Base-by-base conservation (phyloP, 2,888 invertebrate species). In the Gari tellinella region DNA sequence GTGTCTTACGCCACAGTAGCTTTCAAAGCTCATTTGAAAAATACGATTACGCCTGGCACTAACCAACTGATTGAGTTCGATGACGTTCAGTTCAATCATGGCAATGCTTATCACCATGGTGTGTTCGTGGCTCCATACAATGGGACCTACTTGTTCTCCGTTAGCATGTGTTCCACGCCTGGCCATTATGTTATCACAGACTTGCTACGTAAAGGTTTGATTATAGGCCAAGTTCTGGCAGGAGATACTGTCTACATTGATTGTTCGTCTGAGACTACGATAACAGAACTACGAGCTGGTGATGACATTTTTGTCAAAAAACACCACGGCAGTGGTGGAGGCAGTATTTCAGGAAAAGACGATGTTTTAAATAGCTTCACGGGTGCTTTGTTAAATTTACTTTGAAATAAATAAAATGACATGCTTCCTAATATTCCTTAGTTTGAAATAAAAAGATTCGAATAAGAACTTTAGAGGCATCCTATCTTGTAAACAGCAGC, bases 141-240 rank as follows among this genome's bases (percentile, higher is more conserved):
- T 23, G 64, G 64, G 8, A 62, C 57, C 0, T 69, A 69, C 26
- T 14, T 69, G 51, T 69, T 69, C 43, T 69, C 69, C 12, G 43
- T 69, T 7, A 48, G 57, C 14, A 51, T 63, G 12, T 69, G 69
- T 25, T 62, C 69, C 12, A 7, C 23, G 14, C 21, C 5, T 8
- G 38, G 15, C 15, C 62, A 69, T 51, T 69, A 37, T 38, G 46
- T 69, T 15, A 62, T 63, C 3, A 23, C 62, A 3, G 62, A 69
- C 31, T 51, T 69, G 21, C 51, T 69, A 57, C 41, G 38, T 7
- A 57, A 62, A 23, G 49, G 17, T 15, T 19, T 15, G n/a, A 17
- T 62, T 31, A 55, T 69, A 26, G 69, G 69, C 10, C 46, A 51
- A 21, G 57, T 51, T n/a, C 45, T 62, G 3, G 69, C 62, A 3